Evolutionary conservation across 1,140 invertebrate genomes (phyloP), one percentile per base, ranked within the genome.

Genomic region (Drosophila kurseongensis): DNA sequence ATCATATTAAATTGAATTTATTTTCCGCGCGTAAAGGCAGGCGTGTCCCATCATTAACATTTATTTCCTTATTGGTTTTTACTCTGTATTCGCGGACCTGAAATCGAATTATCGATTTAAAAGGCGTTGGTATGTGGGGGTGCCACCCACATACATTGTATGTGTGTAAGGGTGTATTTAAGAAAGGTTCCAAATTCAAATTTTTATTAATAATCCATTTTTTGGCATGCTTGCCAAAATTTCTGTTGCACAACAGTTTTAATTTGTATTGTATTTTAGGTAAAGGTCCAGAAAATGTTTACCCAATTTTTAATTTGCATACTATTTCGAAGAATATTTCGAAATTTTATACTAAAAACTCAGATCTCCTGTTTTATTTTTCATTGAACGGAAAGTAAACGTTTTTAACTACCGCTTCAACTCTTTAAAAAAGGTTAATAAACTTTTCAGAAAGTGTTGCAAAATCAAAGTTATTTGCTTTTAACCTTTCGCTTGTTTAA

Each of bases 401-500:
- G 82, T 83, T 45, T 23, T 14, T 23, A 54, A 36, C 54, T 12
- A 35, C 14, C 29, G 13, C 7, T 14, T 13, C 7, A n/a, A 9
- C n/a, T n/a, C n/a, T 16, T 16, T 23, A 38, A 50, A 35, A 75
- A 61, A 81, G 82, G 83, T 86, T 82, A 88, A 88, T 82, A 88
- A 83, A 83, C 83, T 86, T 79, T 54, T 36, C 66, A 41, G 13
- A 71, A 57, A 50, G 27, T 47, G 52, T 74, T 54, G 47, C 57
- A 44, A 52, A 51, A 60, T 12, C 50, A 23, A 55, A 36, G 50
- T 35, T 59, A 69, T 54, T 77, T 80, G 56, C 58, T 47, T 73
- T 88, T 88, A 83, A 89, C 84, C 83, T 88, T 88, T 89, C 80
- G 75, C 55, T 88, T 89, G 84, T 88, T 88, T 89, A 88, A 88